Evolutionary conservation across 2,797 vertebrate species (phyloP), one percentile per base, ranked within the genome.

Genomic region (Brotogeris chrysoptera): DNA sequence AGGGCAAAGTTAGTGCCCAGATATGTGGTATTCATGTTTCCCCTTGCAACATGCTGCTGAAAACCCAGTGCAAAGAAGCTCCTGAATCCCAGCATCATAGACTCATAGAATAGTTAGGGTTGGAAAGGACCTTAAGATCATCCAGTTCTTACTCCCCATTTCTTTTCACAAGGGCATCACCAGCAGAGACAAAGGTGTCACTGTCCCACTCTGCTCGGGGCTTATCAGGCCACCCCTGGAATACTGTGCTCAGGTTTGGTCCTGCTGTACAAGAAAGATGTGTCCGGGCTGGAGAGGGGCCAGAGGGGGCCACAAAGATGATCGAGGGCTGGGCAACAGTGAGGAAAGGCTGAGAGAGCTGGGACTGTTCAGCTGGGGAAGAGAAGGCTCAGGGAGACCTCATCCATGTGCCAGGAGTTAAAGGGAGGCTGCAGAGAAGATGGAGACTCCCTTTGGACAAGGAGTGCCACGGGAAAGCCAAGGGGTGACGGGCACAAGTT

Each of bases 401-500:
- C 4, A 57, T 15, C 53, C 53, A 5, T 34, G 53, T 10, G 53
- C 32, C 53, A 55, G 53, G 8, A 20, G 32, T 30, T n/a, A 55
- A 55, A 10, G 6, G 20, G 12, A 1, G 32, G 53, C 13, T 55
- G 8, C 13, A 55, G 53, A 23, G 53, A n/a, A 55, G 32, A n/a
- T n/a, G 53, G 3, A 55, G 9, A 5, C 32, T n/a, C 32, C 53
- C 53, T 55, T n/a, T 23, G 32, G 53, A 23, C 53, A 21, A 55
- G 19, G 53, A 55, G 32, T 55, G 11, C 32, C 32, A n/a, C 14
- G 18, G 32, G 19, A n/a, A 23, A 55, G 32, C 13, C 0, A 0
- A 55, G 13, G 52, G 32, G 20, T 55, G 13, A 55, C n/a, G 53
- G 53, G 53, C 6, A 5, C 32, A 55, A 23, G 53, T 9, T n/a